These are phyloP conservation scores for Megaceryle maxima DNA, from an alignment of 2,113 vertebrate genomes.

Conservation along the genomic window DNA sequence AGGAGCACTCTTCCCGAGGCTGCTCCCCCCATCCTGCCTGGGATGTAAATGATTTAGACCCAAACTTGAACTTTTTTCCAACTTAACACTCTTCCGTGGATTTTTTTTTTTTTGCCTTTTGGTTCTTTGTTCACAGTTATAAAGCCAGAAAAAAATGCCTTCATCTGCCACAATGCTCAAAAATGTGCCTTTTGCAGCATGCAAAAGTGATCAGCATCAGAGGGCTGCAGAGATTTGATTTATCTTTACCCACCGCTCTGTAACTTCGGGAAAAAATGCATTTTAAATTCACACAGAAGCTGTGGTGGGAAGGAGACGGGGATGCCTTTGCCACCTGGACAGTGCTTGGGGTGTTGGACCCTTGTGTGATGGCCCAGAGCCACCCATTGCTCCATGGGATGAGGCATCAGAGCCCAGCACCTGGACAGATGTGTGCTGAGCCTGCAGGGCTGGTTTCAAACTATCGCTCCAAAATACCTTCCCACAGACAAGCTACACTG, in stretches of 20 bases:
- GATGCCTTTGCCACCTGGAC: not conserved
- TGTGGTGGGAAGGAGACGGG: not conserved
- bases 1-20: not conserved
- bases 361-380: not conserved
- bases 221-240: not conserved
- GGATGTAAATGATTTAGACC: not conserved
- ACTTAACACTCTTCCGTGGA: not conserved
- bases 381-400: not conserved
- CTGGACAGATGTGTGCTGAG: fast-evolving
- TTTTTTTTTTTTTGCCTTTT: not conserved
- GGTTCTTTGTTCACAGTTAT: not conserved
- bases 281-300: not conserved
- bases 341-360: not conserved
- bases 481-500: not conserved
- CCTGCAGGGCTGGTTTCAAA: not conserved
- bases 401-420: not conserved
- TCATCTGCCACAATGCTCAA: not conserved
- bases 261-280: not conserved
- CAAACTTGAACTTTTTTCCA: not conserved
- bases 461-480: not conserved
- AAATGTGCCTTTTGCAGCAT: not conserved
- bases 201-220: not conserved
- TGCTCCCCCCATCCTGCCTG: not conserved
- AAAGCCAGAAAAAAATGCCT: not conserved
- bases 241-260: not conserved